phyloP scores from a whole-genome alignment of 2,113 vertebrate species.

The Geococcyx californianus region DNA sequence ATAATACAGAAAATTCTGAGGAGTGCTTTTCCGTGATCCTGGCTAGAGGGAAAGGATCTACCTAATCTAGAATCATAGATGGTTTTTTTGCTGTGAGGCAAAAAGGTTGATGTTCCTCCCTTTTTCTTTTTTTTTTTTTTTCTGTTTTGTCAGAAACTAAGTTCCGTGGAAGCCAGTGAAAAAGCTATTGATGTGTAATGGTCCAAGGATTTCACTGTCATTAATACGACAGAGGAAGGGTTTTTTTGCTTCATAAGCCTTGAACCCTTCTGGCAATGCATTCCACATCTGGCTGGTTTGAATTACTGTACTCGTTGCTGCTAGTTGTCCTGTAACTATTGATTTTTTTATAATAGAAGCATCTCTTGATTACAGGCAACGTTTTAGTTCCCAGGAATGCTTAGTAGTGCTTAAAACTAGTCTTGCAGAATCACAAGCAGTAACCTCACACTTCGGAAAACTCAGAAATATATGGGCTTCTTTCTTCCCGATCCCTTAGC shows the following conservation, averaged over 20 bases:
- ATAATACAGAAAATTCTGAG: background rate
- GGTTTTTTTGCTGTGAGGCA: background rate
- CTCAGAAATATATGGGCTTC: background rate
- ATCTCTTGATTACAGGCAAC: background rate
- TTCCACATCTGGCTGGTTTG: background rate
- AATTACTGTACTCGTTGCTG: background rate
- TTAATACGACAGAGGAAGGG: background rate
- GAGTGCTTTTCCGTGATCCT: background rate
- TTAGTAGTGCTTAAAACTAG: background rate
- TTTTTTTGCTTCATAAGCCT: background rate
- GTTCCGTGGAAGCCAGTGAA: background rate
- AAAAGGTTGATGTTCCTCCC: background rate
- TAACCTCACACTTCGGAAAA: background rate
- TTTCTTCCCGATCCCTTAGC: background rate
- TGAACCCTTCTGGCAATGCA: background rate
- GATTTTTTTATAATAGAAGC: background rate
- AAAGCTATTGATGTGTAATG: background rate
- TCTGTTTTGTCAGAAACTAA: background rate
- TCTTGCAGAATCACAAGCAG: background rate
- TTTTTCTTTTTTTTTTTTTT: background rate
- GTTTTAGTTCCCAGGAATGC: background rate
- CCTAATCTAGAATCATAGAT: background rate
- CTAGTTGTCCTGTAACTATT: background rate
- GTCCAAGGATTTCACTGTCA: background rate
- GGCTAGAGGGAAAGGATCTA: background rate